These are phyloP conservation scores for Daktulosphaira vitifoliae DNA, from an alignment of 1,140 invertebrate species.

Conservation along the genomic window DNA sequence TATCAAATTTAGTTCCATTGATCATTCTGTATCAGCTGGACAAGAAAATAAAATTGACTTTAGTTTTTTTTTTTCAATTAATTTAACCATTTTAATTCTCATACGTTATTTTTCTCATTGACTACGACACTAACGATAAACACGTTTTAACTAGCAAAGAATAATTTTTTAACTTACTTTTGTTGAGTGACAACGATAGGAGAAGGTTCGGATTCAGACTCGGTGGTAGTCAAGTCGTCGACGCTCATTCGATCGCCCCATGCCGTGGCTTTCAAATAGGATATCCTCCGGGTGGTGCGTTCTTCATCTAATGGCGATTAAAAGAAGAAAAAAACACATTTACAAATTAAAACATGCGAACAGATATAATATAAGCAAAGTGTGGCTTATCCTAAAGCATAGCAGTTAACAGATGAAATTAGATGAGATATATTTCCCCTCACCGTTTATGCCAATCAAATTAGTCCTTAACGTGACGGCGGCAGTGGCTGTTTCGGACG, in stretches of 20 bases:
- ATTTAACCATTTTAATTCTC: too few species aligned
- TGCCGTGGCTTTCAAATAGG: constrained; percentile 82
- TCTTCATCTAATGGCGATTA: constrained; percentile 55
- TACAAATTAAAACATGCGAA: background rate
- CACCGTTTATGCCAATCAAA: constrained; percentile 14
- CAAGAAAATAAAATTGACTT: too few species aligned
- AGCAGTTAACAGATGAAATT: too few species aligned
- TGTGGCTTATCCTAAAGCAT: too few species aligned
- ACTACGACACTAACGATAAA: too few species aligned
- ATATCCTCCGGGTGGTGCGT: constrained; percentile 73
- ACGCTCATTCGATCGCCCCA: constrained; percentile 47
- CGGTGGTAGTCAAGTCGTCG: constrained; percentile 52
- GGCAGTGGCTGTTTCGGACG: background rate
- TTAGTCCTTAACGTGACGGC: constrained; percentile 16
- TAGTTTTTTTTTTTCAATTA: too few species aligned
- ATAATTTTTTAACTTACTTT: constrained; percentile 13
- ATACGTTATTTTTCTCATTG: too few species aligned
- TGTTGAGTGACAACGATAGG: background rate
- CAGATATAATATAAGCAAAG: too few species aligned
- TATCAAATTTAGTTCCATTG: too few species aligned
- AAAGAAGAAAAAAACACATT: background rate
- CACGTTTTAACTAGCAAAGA: too few species aligned
- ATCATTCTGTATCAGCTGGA: too few species aligned
- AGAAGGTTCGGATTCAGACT: constrained; percentile 48
- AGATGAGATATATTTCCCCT: constrained; percentile 9